Percentiles rank a stretch among this genome's conserved stretches.
phyloP scores from a whole-genome alignment of 1,140 invertebrate genomes.

The Rhopalosiphum padi region DNA sequence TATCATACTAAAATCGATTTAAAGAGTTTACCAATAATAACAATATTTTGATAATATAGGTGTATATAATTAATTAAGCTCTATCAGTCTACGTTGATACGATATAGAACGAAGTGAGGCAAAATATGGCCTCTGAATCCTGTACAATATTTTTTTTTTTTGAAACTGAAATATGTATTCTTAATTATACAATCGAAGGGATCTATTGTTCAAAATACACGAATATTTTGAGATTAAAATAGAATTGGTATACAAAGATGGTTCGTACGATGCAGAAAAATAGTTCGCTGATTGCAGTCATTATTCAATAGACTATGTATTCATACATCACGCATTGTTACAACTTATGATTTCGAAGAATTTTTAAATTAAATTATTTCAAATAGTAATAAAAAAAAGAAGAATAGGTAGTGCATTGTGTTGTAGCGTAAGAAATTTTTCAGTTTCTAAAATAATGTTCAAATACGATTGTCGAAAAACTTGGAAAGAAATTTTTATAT shows the following conservation, averaged over 20 bases:
- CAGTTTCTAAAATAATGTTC: not conserved
- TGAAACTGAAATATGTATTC: not conserved
- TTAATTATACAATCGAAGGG: not conserved
- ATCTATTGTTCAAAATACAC: not conserved
- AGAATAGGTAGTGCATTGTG: not conserved
- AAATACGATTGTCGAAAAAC: not conserved
- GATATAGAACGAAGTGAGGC: not conserved
- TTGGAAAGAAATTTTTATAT: not conserved
- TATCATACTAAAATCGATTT: not conserved
- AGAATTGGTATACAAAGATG: not conserved
- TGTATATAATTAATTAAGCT: too few species aligned
- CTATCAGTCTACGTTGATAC: not conserved
- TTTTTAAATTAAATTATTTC: constrained; percentile 11
- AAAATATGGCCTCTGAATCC: not conserved
- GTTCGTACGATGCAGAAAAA: not conserved
- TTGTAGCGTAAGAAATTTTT: not conserved
- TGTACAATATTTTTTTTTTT: not conserved
- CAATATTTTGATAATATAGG: not conserved
- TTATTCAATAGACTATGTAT: not conserved
- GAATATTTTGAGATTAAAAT: not conserved
- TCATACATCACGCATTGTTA: not conserved
- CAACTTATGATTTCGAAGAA: not conserved
- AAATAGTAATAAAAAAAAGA: not conserved
- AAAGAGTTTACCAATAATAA: not conserved
- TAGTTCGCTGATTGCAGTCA: not conserved